Base-by-base conservation (phyloP, 1,140 invertebrate genomes). In the Odontomachus brunneus region DNA sequence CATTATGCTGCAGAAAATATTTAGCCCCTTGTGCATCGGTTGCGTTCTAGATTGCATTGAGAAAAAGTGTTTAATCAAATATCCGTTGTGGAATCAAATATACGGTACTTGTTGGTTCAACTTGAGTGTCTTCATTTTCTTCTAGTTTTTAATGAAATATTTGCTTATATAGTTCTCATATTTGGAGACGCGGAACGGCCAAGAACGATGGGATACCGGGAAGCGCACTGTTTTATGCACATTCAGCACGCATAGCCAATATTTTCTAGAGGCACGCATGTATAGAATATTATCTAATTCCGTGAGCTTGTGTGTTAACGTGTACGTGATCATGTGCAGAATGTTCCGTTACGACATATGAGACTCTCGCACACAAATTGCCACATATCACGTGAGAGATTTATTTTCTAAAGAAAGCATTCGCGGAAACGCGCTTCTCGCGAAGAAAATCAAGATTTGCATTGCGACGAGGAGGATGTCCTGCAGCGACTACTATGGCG, bases 271-370 rank as follows among this genome's bases (percentile, higher is more conserved):
- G 9, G 29, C 29, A 33, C 29, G 24, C 24, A 24, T n/a, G 33
- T 44, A 57, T 72, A 60, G 44, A 48, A 74, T 26, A 74, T 74
- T 74, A 74, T 74, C 38, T 74, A 62, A 62, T 33, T 59, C 19
- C 51, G 24, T 17, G 5, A 1, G 38, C 22, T 33, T 33, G 22
- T 38, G n/a, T 38, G 60, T 60, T 59, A 48, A 5, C 17, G 55
- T 62, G 29, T 33, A 33, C 29, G 29, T 33, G 5, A 33, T 2
- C 29, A 33, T 74, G 55, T 44, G 60, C 19, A 26, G 15, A 22
- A 60, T 19, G 17, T 60, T 74, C 38, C 72, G 60, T 24, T 60
- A 26, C 24, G 55, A 74, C n/a, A 57, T n/a, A 62, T 60, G 17
- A 62, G 62, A 22, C 57, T 74, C 38, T 22, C 72, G 24, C 26